A percentile compares a stretch with the other conserved stretches of the same genome.
phyloP scores from a whole-genome alignment of 1,140 invertebrate species.

The Lasioglossum albipes region DNA sequence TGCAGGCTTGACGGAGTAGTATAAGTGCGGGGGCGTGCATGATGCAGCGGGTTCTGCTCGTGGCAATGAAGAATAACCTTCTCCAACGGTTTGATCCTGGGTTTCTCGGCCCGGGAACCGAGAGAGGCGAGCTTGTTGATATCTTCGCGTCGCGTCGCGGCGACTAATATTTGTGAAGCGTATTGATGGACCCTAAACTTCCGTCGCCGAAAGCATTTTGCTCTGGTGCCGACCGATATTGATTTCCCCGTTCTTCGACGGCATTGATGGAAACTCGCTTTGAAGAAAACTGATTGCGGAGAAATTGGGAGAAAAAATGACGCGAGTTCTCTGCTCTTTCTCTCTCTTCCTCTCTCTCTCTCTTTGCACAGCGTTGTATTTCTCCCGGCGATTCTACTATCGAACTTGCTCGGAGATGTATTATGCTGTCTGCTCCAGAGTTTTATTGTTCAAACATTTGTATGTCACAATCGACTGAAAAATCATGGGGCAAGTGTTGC shows the following conservation, averaged over 20 bases:
- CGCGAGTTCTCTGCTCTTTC: no score
- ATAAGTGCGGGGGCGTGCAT: not conserved
- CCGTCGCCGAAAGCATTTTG: not conserved
- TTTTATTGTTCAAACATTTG: not conserved
- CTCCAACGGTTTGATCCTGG: not conserved
- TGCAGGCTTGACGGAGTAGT: not conserved
- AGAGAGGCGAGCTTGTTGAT: not conserved
- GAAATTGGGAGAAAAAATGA: not conserved
- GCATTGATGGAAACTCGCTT: not conserved
- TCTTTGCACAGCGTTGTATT: no score
- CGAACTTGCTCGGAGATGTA: not conserved
- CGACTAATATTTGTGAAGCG: not conserved
- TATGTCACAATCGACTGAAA: no score
- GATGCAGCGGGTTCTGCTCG: not conserved
- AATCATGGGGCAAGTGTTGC: no score
- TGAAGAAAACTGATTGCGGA: not conserved
- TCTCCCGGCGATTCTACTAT: not conserved
- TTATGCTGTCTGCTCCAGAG: not conserved
- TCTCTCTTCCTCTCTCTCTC: no score
- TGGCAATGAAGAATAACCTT: constrained; percentile 32
- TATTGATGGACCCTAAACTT: constrained; percentile 1
- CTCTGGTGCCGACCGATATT: not conserved
- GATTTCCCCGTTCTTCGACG: not conserved
- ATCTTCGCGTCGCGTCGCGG: not conserved
- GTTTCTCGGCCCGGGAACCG: not conserved